phyloP scores from a whole-genome alignment of 1,140 invertebrate species.

The Aphaenogaster rudis region DNA sequence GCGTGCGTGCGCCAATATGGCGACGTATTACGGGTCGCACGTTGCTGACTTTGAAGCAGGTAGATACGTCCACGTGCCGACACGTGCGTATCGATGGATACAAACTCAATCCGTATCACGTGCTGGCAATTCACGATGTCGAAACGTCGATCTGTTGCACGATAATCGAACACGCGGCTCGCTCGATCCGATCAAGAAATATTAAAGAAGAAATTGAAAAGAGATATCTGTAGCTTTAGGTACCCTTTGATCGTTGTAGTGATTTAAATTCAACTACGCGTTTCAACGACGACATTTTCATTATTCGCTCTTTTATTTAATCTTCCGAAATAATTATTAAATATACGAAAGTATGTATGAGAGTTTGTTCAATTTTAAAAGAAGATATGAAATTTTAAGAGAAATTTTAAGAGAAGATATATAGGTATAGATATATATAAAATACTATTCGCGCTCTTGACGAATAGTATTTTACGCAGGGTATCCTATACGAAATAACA shows the following conservation, averaged over 20 bases:
- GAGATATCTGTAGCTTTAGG: background rate
- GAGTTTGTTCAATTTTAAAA: background rate
- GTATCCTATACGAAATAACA: background rate
- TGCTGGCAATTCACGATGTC: constrained; percentile 64
- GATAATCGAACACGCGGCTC: constrained; percentile 42
- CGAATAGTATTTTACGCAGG: background rate
- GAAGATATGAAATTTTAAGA: background rate
- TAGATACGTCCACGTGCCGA: constrained; percentile 78
- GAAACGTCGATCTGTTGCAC: constrained; percentile 55
- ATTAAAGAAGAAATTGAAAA: constrained; percentile 39
- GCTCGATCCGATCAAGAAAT: constrained; percentile 34
- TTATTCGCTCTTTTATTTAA: background rate
- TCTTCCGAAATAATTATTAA: background rate
- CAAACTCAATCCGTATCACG: constrained; percentile 71
- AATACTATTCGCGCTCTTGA: background rate
- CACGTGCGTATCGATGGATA: constrained; percentile 76
- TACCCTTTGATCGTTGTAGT: background rate
- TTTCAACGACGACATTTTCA: background rate
- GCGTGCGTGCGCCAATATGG: constrained; percentile 62
- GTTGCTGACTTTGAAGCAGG: constrained; percentile 80
- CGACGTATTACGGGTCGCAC: constrained; percentile 62
- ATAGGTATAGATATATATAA: no score
- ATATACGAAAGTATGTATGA: background rate
- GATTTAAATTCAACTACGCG: background rate
- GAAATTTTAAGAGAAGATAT: no score